These are phyloP conservation scores for Chloroclysta siterata DNA, from an alignment of 2,888 invertebrate species.

Conservation along the genomic window DNA sequence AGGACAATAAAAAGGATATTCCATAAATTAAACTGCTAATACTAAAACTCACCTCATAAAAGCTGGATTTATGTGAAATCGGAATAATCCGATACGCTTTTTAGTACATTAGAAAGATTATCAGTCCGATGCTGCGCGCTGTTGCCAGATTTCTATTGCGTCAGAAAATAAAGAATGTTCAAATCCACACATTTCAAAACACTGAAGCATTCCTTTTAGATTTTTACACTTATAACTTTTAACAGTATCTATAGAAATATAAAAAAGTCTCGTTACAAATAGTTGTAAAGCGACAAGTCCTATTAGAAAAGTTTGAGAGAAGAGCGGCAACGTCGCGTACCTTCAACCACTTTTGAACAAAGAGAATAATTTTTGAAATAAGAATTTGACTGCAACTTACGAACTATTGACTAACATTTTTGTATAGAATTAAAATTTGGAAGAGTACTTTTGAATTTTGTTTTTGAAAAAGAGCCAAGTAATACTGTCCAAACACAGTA, in stretches of 20 bases:
- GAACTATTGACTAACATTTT: slow-evolving; percentile 33
- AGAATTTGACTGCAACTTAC: slow-evolving; percentile 1
- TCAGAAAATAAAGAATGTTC: slow-evolving; percentile 77
- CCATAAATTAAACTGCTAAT: slow-evolving; percentile 13
- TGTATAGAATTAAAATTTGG: slow-evolving; percentile 50
- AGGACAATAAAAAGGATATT: background rate
- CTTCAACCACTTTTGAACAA: slow-evolving; percentile 61
- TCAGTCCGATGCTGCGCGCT: slow-evolving; percentile 74
- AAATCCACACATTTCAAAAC: slow-evolving; percentile 76
- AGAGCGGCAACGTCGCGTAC: slow-evolving; percentile 78
- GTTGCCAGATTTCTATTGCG: slow-evolving; percentile 83
- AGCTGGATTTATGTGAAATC: slow-evolving; percentile 52
- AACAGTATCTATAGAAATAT: slow-evolving; percentile 35
- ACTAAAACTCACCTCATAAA: slow-evolving; percentile 73
- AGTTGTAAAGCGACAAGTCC: slow-evolving; percentile 29
- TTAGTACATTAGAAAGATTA: slow-evolving; percentile 69
- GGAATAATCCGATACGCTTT: slow-evolving; percentile 58
- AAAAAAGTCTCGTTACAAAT: slow-evolving; percentile 27
- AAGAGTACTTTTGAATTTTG: slow-evolving; percentile 2
- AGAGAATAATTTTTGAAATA: slow-evolving; percentile 46
- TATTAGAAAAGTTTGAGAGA: slow-evolving; percentile 51
- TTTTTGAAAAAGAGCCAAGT: slow-evolving; percentile 15
- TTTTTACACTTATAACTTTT: slow-evolving; percentile 46
- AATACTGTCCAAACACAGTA: slow-evolving; percentile 37
- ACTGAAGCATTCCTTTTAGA: slow-evolving; percentile 67